Percentiles rank a stretch among this genome's conserved stretches.
phyloP scores from a whole-genome alignment of 2,113 vertebrate species.

The Chamaea fasciata region DNA sequence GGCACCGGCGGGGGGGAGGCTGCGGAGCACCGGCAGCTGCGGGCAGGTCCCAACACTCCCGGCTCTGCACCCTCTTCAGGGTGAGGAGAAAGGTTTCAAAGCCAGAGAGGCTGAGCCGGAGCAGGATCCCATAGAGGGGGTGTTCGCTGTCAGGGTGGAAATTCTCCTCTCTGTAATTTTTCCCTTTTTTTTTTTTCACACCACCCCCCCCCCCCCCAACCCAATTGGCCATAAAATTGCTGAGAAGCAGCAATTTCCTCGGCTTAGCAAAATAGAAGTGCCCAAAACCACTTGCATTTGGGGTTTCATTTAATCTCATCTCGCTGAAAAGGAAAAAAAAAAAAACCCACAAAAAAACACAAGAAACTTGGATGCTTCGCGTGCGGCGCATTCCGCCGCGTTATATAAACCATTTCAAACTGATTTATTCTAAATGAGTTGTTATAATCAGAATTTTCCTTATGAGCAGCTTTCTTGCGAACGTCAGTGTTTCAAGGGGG shows the following conservation, averaged over 20 bases:
- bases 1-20: rapidly evolving
- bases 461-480: constrained; percentile 65
- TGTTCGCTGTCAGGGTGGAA: background rate
- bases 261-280: background rate
- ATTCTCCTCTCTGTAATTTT: background rate
- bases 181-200: background rate
- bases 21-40: rapidly evolving
- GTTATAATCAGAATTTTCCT: constrained; percentile 66
- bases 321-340: background rate
- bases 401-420: constrained; percentile 51
- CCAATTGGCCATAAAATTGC: constrained; percentile 46
- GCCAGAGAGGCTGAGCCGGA: background rate
- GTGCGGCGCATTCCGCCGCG: background rate
- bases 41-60: rapidly evolving
- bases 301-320: constrained; percentile 61
- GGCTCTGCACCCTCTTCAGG: background rate
- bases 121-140: background rate
- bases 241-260: constrained; percentile 39
- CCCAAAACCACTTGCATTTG: constrained; percentile 35
- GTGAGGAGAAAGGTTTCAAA: background rate
- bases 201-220: background rate
- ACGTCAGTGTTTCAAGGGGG: constrained; percentile 47
- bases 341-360: background rate
- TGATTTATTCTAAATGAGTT: constrained; percentile 69
- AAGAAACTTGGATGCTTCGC: constrained; percentile 2